These are phyloP conservation scores for Gari tellinella DNA, from an alignment of 2,888 invertebrate genomes.

Conservation along the genomic window DNA sequence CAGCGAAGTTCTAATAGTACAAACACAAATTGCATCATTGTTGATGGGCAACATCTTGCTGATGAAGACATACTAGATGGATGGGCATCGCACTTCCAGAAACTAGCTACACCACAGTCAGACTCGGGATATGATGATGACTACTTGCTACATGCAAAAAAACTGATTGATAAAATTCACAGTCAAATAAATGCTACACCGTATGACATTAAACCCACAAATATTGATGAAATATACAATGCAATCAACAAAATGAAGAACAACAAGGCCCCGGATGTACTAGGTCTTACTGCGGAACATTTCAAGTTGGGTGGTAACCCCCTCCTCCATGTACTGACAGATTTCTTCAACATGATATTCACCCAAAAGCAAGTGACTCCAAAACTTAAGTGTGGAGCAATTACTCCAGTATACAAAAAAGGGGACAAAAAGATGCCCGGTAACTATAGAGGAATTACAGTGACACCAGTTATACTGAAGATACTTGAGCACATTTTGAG, in stretches of 20 bases:
- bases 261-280: conserved; percentile 9
- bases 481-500: no score
- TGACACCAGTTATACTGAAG: conserved; percentile 4
- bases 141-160: neutral
- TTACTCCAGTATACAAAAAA: conserved; percentile 10
- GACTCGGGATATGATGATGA: neutral
- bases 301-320: conserved; percentile 6
- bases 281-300: conserved; percentile 3
- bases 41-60: no score
- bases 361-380: neutral
- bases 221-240: no score
- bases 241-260: no score
- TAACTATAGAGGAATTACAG: conserved; percentile 17
- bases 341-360: neutral
- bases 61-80: no score
- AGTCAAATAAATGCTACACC: neutral
- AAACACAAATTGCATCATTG: no score
- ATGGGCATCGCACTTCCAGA: neutral
- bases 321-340: neutral
- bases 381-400: conserved; percentile 7
- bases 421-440: conserved; percentile 1
- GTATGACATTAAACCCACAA: neutral
- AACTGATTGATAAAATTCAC: neutral
- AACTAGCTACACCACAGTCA: neutral
- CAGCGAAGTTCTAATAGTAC: no score